Evolutionary conservation across 2,888 invertebrate species (phyloP), one percentile per base, ranked within the genome.

Genomic region (Ephialtes manifestator): DNA sequence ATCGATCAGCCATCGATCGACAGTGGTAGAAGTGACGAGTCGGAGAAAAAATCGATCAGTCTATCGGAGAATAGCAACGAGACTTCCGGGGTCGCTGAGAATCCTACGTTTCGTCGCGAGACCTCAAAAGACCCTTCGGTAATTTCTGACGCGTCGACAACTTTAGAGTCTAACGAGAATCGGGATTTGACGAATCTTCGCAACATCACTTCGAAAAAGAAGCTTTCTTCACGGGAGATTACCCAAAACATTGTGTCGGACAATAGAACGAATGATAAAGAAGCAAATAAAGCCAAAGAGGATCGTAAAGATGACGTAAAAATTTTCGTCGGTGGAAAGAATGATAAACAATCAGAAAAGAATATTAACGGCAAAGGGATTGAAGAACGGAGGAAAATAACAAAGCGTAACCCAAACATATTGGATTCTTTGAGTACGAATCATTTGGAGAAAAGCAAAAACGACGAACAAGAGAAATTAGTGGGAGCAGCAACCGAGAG

Each of bases 11-110:
- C 48, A 43, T 85, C 85, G 82, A 60, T 31, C 31, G 53, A 65
- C 48, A 71, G 76, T 60, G 65, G 31, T 68, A 35, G 55, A 18
- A 48, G 51, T n/a, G 35, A 72, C 11, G 51, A 55, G 74, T 39
- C 58, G 72, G 60, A 31, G 58, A 72, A 67, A 31, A 72, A 72
- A 82, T 82, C 79, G 67, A 79, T 82, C 71, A 76, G 76, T 76
- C n/a, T 18, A 67, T 15, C 76, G 71, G 24, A 10, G 51, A 63
- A 53, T 63, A 58, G 67, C 60, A 72, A 76, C 85, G 79, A 48
- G 70, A 72, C 24, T 43, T 8, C 8, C 60, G 67, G 48, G 35
- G 20, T 20, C 0, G 0, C 15, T 24, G 13, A 60, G 11, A 18
- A 51, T n/a, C 67, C 13, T 15, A 48, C 72, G 77, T 20, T 15